phyloP scores from a whole-genome alignment of 2,797 vertebrate genomes.

The Hafferia zeledoni region DNA sequence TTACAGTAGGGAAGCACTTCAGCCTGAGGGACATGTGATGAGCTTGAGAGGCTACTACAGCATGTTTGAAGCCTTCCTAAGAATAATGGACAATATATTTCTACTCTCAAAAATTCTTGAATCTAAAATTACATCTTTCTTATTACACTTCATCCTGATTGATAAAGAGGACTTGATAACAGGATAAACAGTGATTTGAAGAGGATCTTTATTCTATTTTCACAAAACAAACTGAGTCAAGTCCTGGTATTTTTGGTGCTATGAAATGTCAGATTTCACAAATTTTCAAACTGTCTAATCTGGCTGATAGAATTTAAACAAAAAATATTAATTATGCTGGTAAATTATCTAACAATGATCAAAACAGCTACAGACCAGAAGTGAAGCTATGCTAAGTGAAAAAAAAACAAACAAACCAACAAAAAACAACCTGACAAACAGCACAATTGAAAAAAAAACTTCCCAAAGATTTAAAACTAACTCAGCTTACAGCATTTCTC shows the following conservation, averaged over 20 bases:
- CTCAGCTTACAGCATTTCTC: background rate
- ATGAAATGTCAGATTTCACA: background rate
- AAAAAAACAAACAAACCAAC: background rate
- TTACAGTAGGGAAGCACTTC: background rate
- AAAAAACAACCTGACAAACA: background rate
- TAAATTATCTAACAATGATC: background rate
- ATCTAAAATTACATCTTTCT: background rate
- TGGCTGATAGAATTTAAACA: background rate
- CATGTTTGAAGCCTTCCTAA: background rate
- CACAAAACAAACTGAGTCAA: background rate
- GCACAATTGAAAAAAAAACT: background rate
- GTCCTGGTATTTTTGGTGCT: background rate
- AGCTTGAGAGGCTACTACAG: background rate
- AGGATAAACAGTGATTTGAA: background rate
- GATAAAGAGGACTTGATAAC: background rate
- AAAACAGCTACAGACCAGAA: background rate
- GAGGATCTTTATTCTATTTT: conserved; percentile 6
- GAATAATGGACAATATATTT: background rate
- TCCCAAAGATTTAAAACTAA: background rate
- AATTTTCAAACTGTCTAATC: background rate
- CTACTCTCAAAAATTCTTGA: background rate
- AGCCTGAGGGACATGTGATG: background rate
- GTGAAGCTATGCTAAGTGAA: background rate
- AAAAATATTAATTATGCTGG: background rate
- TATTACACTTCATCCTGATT: background rate